phyloP scores from a whole-genome alignment of 2,113 vertebrate species.

The Melanerpes aurifrons region DNA sequence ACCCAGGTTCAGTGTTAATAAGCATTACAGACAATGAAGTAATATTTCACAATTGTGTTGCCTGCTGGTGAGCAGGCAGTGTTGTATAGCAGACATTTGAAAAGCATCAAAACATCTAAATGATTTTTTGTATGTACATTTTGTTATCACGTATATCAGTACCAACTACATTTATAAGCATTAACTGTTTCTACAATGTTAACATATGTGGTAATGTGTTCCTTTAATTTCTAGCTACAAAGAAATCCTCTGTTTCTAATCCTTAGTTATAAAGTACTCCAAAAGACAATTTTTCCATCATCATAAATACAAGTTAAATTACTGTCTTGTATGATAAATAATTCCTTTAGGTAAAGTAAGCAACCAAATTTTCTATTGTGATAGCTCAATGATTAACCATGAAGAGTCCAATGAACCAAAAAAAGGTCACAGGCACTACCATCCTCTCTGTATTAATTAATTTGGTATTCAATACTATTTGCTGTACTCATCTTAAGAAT shows the following conservation, averaged over 20 bases:
- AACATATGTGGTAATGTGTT: fast-evolving
- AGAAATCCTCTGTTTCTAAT: neutral
- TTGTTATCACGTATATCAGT: neutral
- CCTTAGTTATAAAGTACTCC: neutral
- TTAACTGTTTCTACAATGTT: neutral
- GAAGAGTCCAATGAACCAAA: neutral
- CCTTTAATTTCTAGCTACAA: neutral
- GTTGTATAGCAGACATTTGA: neutral
- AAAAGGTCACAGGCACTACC: neutral
- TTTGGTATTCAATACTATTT: neutral
- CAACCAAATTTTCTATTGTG: neutral
- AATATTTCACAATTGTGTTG: neutral
- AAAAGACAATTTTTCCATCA: neutral
- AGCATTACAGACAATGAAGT: neutral
- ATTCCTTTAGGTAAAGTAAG: neutral
- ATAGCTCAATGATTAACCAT: neutral
- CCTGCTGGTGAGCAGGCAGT: neutral
- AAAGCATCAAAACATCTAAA: neutral
- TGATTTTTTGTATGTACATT: neutral
- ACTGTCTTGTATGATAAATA: neutral
- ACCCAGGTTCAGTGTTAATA: neutral
- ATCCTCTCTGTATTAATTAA: neutral
- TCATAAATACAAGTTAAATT: neutral
- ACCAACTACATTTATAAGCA: neutral
- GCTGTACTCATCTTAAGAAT: neutral